Conservation (phyloP, 2,888 invertebrate species). For the Drosophila ustulata region DNA sequence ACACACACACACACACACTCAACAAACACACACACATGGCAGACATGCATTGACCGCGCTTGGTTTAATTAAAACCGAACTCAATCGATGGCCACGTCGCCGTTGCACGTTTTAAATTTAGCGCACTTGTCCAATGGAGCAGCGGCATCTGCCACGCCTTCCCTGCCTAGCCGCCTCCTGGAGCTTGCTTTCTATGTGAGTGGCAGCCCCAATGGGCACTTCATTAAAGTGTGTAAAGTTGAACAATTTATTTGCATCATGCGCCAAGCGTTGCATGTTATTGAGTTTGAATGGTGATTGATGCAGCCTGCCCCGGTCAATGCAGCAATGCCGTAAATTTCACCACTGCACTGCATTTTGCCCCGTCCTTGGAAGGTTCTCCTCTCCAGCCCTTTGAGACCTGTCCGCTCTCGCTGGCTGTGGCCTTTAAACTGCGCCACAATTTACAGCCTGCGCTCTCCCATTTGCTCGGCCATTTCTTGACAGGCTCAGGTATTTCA, state of each 20-base stretch:
- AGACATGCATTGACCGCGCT: constrained; percentile 30
- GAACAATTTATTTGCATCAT: constrained; percentile 72
- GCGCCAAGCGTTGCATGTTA: constrained; percentile 49
- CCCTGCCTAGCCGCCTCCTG: neutral
- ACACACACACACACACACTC: constrained; percentile 11
- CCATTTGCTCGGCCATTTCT: constrained; percentile 16
- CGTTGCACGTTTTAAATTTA: constrained; percentile 74
- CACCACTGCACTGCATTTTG: constrained; percentile 9
- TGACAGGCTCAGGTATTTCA: constrained; percentile 1
- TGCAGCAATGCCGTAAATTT: constrained; percentile 52
- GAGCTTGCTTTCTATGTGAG: constrained; percentile 7
- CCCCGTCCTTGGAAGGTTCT: constrained; percentile 29
- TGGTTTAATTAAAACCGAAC: constrained; percentile 69
- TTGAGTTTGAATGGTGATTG: constrained; percentile 57
- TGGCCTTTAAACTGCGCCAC: constrained; percentile 20
- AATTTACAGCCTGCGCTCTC: constrained; percentile 15
- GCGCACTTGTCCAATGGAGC: constrained; percentile 32
- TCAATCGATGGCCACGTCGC: constrained; percentile 54
- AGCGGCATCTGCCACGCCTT: neutral
- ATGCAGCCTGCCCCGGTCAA: constrained; percentile 40
- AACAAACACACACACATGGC: constrained; percentile 13
- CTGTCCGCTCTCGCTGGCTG: neutral
- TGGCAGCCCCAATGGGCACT: constrained; percentile 42
- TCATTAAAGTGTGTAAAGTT: constrained; percentile 73
- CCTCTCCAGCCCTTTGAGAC: constrained; percentile 1